phyloP scores from a whole-genome alignment of 1,140 invertebrate species.

The Mizuhopecten yessoensis region DNA sequence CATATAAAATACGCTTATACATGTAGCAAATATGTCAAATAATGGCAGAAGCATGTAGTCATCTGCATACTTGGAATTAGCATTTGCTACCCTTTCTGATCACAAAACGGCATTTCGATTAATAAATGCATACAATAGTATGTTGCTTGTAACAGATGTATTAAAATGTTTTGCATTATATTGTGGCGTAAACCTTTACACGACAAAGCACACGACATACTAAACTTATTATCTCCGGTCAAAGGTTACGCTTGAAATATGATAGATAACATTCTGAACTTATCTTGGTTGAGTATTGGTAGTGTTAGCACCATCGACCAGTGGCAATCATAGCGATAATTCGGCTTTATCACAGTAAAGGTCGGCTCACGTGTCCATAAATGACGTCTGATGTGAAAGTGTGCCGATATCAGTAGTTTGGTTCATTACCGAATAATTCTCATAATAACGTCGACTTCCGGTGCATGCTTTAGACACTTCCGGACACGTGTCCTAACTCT shows the following conservation, averaged over 20 bases:
- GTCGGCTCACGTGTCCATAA: neutral
- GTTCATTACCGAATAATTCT: constrained; percentile 33
- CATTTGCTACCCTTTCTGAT: neutral
- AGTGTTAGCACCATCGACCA: neutral
- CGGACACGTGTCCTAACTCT: neutral
- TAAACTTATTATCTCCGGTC: neutral
- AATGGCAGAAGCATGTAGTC: neutral
- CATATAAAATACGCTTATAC: neutral
- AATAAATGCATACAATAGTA: neutral
- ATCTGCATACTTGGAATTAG: neutral
- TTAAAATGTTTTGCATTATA: too few species aligned
- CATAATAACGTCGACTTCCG: constrained; percentile 1
- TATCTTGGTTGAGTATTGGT: neutral
- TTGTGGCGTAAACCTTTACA: neutral
- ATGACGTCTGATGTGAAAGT: neutral
- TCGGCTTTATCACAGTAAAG: constrained; percentile 8
- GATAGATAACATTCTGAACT: neutral
- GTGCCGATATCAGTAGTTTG: constrained; percentile 13
- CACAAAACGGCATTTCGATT: neutral
- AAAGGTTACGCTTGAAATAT: neutral
- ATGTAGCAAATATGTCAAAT: neutral
- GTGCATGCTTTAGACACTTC: constrained; percentile 37
- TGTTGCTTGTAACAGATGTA: neutral
- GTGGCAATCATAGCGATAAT: neutral
- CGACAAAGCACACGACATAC: neutral